These are phyloP conservation scores for Dufourea novaeangliae DNA, from an alignment of 1,140 invertebrate genomes.

Conservation along the genomic window DNA sequence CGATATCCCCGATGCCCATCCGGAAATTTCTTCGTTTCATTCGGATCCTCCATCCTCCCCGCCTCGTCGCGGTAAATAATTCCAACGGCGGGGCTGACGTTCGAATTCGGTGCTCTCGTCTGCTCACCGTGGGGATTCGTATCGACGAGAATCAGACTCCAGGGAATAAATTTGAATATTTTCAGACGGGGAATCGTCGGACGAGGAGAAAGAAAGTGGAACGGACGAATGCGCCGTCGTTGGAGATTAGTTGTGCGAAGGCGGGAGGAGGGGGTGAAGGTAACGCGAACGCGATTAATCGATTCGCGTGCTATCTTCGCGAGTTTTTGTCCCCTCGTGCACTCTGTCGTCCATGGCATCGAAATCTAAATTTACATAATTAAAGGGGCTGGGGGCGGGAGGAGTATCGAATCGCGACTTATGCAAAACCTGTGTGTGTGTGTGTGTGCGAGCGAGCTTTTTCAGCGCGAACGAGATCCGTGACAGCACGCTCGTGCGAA, in stretches of 20 bases:
- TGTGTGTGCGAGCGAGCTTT: neutral
- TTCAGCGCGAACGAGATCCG: neutral
- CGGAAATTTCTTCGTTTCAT: constrained; percentile 24
- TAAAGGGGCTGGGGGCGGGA: neutral
- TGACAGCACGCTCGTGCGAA: neutral
- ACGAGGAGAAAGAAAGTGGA: neutral
- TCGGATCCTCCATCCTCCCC: neutral
- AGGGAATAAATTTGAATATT: neutral
- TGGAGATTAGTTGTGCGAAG: neutral
- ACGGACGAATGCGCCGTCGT: no score
- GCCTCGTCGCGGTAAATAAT: neutral
- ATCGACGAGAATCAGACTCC: neutral
- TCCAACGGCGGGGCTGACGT: neutral
- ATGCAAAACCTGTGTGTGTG: neutral
- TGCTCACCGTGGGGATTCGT: neutral
- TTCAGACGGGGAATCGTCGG: neutral
- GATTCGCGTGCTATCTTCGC: neutral
- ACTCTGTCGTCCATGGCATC: no score
- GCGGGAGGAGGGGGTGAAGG: no score
- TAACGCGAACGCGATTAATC: neutral
- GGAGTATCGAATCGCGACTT: neutral
- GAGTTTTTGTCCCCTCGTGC: neutral
- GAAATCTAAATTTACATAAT: constrained; percentile 5
- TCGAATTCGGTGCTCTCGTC: neutral
- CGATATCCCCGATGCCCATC: constrained; percentile 25